phyloP scores from a whole-genome alignment of 2,888 invertebrate species.

The Geotrupes spiniger region DNA sequence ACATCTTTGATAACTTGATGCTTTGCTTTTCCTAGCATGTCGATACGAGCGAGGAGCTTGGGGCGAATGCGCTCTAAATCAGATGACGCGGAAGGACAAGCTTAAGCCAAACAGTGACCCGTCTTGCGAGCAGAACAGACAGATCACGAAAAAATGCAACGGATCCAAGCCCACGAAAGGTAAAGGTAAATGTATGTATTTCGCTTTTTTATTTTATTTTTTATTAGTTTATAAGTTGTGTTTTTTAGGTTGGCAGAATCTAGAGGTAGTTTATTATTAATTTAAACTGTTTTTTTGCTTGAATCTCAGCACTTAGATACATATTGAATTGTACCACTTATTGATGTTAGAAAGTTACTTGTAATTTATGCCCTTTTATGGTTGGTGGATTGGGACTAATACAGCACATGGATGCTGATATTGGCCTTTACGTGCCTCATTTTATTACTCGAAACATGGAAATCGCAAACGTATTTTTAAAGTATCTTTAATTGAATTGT shows the following conservation, averaged over 20 bases:
- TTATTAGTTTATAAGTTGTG: conserved; percentile 10
- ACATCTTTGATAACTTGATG: conserved; percentile 10
- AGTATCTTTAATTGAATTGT: too few species aligned
- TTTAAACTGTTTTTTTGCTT: too few species aligned
- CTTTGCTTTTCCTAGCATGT: conserved; percentile 62
- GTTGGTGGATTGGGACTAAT: too few species aligned
- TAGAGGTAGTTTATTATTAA: too few species aligned
- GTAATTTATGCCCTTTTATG: too few species aligned
- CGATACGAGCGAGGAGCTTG: conserved; percentile 87
- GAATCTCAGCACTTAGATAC: too few species aligned
- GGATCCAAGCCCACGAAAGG: conserved; percentile 62
- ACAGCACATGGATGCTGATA: too few species aligned
- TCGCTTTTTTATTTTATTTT: conserved; percentile 20
- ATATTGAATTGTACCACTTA: too few species aligned
- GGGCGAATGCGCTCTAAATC: conserved; percentile 79
- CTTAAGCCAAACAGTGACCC: conserved; percentile 80
- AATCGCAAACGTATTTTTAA: too few species aligned
- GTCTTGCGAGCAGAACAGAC: conserved; percentile 77
- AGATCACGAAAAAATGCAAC: conserved; percentile 82
- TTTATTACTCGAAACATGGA: too few species aligned
- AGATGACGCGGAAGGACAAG: conserved; percentile 80
- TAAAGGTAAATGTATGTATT: conserved; percentile 48
- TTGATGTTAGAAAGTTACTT: too few species aligned
- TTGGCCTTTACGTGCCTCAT: too few species aligned
- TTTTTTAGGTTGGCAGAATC: background rate